Evolutionary conservation across 2,113 vertebrate species (phyloP), one percentile per base, ranked within the genome.

Genomic region (Onychostruthus taczanowskii): DNA sequence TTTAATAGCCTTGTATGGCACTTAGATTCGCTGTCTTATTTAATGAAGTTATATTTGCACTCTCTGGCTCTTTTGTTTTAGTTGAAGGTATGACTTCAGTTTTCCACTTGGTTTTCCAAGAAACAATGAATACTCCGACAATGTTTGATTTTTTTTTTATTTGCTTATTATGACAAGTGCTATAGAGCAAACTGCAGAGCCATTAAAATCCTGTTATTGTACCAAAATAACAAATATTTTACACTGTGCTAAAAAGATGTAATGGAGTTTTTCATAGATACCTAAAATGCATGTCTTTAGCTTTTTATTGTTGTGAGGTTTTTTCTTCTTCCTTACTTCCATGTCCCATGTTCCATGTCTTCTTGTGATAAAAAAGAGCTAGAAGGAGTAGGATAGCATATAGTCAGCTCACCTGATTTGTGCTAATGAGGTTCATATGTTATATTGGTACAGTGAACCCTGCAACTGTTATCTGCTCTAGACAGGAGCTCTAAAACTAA

Each of bases 1-100:
- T 92, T 97, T 98, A 97, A 98, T 97, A 97, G 97, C 90, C 90
- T 94, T 97, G 89, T 81, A 87, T 83, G 69, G 84, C 74, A 94
- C 95, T 97, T 97, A 97, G 92, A 89, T 84, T 95, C 20, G 6
- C 93, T 95, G 92, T 96, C 95, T 96, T 96, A 85, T 94, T 96
- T 97, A 97, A 98, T 97, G 91, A 97, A 77, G 84, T 96, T 97
- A 72, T 92, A 94, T 95, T 79, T 96, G 93, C 86, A 75, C 86
- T 63, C 62, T 78, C 92, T 87, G 41, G 66, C 35, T 94, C 28
- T 50, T 79, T 82, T 96, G 84, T 93, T 82, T 50, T 21, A 89
- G 43, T 85, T 78, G 33, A 63, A 90, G 80, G 13, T 56, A 44
- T 30, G 68, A 69, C 52, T 88, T 70, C 83, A 52, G 26, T 77